Conservation (phyloP, 2,888 invertebrate species). For the Cerastoderma edule region DNA sequence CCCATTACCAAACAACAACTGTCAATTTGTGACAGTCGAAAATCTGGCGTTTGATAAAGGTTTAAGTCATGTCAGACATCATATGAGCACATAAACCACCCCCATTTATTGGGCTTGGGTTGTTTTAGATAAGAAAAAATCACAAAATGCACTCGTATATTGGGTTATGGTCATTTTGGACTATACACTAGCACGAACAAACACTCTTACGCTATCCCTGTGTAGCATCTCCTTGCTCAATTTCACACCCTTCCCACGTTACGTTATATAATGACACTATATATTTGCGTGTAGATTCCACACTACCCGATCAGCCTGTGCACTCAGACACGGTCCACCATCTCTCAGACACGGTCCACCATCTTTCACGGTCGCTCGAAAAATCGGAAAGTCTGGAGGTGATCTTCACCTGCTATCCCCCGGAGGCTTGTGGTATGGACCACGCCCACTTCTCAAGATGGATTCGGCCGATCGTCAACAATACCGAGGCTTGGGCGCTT, state of each 20-base stretch:
- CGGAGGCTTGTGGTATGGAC: constrained; percentile 72
- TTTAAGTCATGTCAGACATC: no score
- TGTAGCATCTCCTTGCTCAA: neutral
- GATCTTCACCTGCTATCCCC: constrained; percentile 79
- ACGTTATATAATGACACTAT: no score
- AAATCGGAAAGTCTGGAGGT: constrained; percentile 75
- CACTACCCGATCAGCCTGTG: neutral
- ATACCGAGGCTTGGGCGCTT: constrained; percentile 78
- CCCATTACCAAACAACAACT: no score
- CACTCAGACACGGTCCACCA: neutral
- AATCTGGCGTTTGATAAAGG: no score
- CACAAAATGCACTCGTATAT: no score
- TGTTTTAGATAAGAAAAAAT: no score
- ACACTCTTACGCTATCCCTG: no score
- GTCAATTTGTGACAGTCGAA: no score
- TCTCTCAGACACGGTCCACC: neutral
- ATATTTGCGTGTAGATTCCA: neutral
- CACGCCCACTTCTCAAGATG: constrained; percentile 75
- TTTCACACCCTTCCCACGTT: neutral
- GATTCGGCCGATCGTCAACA: constrained; percentile 80
- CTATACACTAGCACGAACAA: no score
- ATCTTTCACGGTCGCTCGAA: constrained; percentile 58
- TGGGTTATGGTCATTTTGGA: no score
- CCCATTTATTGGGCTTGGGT: no score
- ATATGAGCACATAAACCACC: no score